phyloP scores from a whole-genome alignment of 2,888 invertebrate genomes.

The Cantharis nigra region DNA sequence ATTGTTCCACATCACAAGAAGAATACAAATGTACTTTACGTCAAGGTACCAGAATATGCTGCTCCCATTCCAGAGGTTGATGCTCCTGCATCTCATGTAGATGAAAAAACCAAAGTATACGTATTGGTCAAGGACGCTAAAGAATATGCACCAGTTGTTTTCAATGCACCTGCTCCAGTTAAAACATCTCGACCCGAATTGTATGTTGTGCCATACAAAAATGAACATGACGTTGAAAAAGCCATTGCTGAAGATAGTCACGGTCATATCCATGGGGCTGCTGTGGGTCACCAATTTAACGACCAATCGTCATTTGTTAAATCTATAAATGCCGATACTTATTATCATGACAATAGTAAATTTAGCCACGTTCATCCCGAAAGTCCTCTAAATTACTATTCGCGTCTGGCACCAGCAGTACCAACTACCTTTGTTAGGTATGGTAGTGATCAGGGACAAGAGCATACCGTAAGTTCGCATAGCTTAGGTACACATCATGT shows the following conservation, averaged over 20 bases:
- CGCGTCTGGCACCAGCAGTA: not conserved
- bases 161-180: slow-evolving; percentile 74
- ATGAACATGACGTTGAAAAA: slow-evolving; percentile 56
- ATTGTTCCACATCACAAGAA: slow-evolving; percentile 48
- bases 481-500: not conserved
- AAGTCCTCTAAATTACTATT: not conserved
- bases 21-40: slow-evolving; percentile 57
- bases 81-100: slow-evolving; percentile 37
- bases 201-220: slow-evolving; percentile 82
- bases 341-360: not conserved
- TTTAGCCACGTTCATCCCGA: not conserved
- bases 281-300: slow-evolving; percentile 8
- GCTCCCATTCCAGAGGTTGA: slow-evolving; percentile 42
- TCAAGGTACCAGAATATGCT: slow-evolving; percentile 52
- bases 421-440: not conserved
- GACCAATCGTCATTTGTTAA: slow-evolving; percentile 8
- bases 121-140: slow-evolving; percentile 60
- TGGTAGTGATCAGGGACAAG: not conserved
- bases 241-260: slow-evolving; percentile 31
- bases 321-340: slow-evolving; percentile 2
- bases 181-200: slow-evolving; percentile 84
- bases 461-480: not conserved
- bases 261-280: slow-evolving; percentile 15
- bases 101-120: slow-evolving; percentile 48
- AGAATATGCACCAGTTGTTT: slow-evolving; percentile 74